Evolutionary conservation across 1,140 invertebrate genomes (phyloP).

Genomic region (Pissodes strobi): DNA sequence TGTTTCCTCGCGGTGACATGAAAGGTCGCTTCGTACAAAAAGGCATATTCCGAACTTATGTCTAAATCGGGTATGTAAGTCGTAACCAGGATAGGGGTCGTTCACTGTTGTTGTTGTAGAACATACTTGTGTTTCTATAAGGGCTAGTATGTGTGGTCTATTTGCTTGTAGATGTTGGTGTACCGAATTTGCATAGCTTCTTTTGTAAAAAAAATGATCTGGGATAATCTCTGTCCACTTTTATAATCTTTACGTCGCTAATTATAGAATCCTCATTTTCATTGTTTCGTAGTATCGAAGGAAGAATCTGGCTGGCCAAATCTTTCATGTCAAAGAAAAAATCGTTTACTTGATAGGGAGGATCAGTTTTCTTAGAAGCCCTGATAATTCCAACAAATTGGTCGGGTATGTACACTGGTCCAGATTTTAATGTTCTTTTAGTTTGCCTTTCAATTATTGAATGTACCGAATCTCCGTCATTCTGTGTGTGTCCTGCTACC

Average conservation of each 20-base stretch:
- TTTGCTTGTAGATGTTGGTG: too few relatives aligned
- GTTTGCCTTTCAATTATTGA: slow-evolving; percentile 43
- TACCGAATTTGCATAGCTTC: not conserved
- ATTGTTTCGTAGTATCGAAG: too few relatives aligned
- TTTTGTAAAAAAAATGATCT: not conserved
- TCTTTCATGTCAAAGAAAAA: slow-evolving; percentile 42
- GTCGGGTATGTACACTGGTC: slow-evolving; percentile 27
- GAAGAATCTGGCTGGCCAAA: too few relatives aligned
- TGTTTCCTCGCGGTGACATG: too few relatives aligned
- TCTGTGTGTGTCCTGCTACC: slow-evolving; percentile 49
- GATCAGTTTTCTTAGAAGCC: slow-evolving; percentile 45
- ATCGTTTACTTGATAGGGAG: slow-evolving; percentile 39
- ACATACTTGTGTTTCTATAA: too few relatives aligned
- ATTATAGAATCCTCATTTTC: not conserved
- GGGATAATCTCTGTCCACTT: not conserved
- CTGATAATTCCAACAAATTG: slow-evolving; percentile 37
- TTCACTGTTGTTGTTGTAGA: too few relatives aligned
- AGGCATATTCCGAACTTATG: too few relatives aligned
- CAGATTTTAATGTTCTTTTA: slow-evolving; percentile 20
- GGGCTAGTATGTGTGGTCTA: too few relatives aligned
- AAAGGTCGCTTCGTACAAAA: too few relatives aligned
- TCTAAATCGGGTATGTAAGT: too few relatives aligned
- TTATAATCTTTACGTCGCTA: not conserved
- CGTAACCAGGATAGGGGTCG: too few relatives aligned
- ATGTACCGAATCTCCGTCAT: slow-evolving; percentile 49